Conservation (phyloP, 2,797 vertebrate genomes). For the Glossophaga mutica region DNA sequence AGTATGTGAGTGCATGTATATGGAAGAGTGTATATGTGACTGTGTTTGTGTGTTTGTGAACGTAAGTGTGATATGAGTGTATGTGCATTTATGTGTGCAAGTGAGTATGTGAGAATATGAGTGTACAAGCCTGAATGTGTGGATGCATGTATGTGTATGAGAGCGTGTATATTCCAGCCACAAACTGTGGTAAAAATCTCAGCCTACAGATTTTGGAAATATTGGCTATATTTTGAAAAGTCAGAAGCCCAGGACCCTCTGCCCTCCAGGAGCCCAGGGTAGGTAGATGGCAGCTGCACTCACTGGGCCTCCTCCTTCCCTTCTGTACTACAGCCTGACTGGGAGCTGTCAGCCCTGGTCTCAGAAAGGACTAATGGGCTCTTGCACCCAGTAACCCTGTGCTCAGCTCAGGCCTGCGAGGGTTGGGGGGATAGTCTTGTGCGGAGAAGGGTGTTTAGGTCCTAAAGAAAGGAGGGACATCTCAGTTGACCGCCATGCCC, state of each 20-base stretch:
- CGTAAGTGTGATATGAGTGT: too few relatives aligned
- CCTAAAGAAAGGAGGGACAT: too few relatives aligned
- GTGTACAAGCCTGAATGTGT: background rate
- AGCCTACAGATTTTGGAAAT: background rate
- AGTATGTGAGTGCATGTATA: background rate
- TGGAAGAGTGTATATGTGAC: background rate
- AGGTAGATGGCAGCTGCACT: background rate
- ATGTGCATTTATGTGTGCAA: background rate
- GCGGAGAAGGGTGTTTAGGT: background rate
- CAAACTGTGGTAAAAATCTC: background rate
- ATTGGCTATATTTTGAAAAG: background rate
- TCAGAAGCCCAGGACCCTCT: background rate
- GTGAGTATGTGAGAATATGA: background rate
- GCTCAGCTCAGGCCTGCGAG: background rate
- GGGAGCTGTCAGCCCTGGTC: background rate
- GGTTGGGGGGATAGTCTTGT: background rate
- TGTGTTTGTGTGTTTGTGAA: background rate
- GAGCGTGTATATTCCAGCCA: background rate
- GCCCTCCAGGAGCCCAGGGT: accelerated
- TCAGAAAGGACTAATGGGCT: background rate
- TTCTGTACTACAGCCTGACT: background rate
- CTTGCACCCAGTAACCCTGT: background rate
- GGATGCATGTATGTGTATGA: background rate
- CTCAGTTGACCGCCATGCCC: background rate
- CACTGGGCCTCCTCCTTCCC: accelerated